Evolutionary conservation across 37 sponge, comb jelly and placozoan species (phyloP), one percentile per base, ranked within the genome.

Genomic region (Haliclona indistincta): DNA sequence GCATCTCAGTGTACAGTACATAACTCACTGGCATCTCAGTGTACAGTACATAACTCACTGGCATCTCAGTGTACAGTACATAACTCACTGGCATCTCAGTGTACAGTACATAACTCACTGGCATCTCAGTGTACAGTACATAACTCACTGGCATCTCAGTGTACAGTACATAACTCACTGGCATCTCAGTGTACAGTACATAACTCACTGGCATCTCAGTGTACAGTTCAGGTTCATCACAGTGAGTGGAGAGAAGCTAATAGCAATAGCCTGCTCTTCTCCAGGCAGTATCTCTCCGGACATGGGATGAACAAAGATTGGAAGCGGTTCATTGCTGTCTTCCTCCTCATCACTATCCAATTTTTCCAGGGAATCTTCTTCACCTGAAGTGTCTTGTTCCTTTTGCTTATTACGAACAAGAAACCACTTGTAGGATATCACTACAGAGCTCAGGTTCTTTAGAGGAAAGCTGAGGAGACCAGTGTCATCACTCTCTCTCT

Each of bases 191-290:
- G 51, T 47, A 47, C 51, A n/a, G n/a, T n/a, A n/a, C n/a, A n/a
- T n/a, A 47, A 81, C 84, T 68, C 56, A 94, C 95, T 76, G 76
- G 87, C 97, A 96, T 28, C 64, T 42, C 22, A 96, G 64, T 17
- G 38, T 60, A 20, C 56, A 80, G 41, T 86, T 61, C 33, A 52
- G 49, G 53, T 83, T 47, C 2, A 42, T 71, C 43, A 91, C 75
- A 71, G 89, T 95, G 33, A 92, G 72, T 40, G 98, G 98, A 39
- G 91, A 85, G 75, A 84, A 97, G 49, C 65, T 74, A 0, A 94
- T 72, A 22, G 83, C 76, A 69, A 97, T 64, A 28, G 38, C 54
- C 26, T 68, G 69, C 68, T 93, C 87, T 28, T 76, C 70, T 28
- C 82, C 93, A 68, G 86, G 88, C 1, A 44, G 83, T 28, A 97